Conservation (phyloP, 2,113 vertebrate genomes). For the Bettongia penicillata region DNA sequence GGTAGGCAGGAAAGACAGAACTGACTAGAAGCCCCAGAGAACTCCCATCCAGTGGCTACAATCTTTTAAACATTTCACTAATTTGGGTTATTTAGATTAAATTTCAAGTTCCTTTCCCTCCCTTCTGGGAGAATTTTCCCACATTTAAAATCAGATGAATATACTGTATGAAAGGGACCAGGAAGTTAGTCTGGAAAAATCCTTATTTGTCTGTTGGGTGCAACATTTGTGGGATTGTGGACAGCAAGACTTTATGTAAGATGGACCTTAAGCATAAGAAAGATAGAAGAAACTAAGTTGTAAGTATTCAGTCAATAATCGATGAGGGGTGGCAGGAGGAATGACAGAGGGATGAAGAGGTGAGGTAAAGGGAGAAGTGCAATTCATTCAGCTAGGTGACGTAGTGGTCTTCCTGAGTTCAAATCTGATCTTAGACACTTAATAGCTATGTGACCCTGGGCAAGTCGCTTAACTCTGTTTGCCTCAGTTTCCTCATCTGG, state of each 20-base stretch:
- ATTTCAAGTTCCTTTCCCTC: not conserved
- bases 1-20: not conserved
- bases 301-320: no score
- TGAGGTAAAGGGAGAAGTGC: no score
- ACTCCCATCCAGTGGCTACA: not conserved
- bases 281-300: no score
- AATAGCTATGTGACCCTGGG: rapidly evolving
- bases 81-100: not conserved
- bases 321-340: no score
- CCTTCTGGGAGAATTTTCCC: not conserved
- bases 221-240: not conserved
- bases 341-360: no score
- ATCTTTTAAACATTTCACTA: not conserved
- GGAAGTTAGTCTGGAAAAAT: not conserved
- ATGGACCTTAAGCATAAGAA: no score
- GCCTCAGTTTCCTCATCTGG: not conserved
- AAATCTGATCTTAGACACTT: not conserved
- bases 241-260: no score
- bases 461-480: not conserved
- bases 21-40: not conserved
- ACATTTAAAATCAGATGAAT: not conserved
- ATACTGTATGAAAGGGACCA: not conserved
- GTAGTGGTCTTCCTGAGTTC: no score
- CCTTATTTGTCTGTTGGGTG: not conserved
- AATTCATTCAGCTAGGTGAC: no score